Base-by-base conservation (phyloP, 1,140 invertebrate genomes). In the Diachasma alloeum region DNA sequence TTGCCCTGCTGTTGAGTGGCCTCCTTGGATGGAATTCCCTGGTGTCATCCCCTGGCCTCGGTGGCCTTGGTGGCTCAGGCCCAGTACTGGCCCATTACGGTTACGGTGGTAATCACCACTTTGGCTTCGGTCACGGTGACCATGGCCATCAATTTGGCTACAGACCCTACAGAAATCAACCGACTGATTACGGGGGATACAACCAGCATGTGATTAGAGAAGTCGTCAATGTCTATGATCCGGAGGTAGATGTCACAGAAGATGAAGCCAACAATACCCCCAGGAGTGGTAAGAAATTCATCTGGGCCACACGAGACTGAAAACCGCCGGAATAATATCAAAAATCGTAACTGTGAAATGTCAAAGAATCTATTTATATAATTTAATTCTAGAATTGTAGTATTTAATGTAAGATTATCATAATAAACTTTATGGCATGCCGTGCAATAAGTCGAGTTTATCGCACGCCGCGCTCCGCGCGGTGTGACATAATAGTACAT, bases 1-100 rank as follows among this genome's bases (percentile, higher is more conserved):
- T 95, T 72, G 94, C 94, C 0, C 82, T 95, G 0, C 85, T 95
- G 72, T 88, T 94, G 6, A 92, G 93, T 46, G 93, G 92, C 24
- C 86, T 95, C 31, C 90, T 95, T 76, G 93, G 93, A 31, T 89
- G 88, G 88, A 89, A 87, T 75, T 84, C 87, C 0, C 42, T 85
- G 0, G 78, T 81, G 8, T 79, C 81, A 70, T 72, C 74, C 6
- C 75, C 73, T 10, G 72, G 67, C 10, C 15, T 59, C 0, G 67
- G n/a, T 0, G 75, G 69, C 66, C 53, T 73, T 46, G 17, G 59
- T 48, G 31, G 63, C 19, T n/a, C 59, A n/a, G 31, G 36, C n/a
- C 56, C 72, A 31, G 13, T 69, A 75, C 22, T 73, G 31, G 37
- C 73, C 44, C 46, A 53, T 6, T 42, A 66, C 68, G 76, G 59